phyloP scores from a whole-genome alignment of 1,140 invertebrate species.

The Orius insidiosus region DNA sequence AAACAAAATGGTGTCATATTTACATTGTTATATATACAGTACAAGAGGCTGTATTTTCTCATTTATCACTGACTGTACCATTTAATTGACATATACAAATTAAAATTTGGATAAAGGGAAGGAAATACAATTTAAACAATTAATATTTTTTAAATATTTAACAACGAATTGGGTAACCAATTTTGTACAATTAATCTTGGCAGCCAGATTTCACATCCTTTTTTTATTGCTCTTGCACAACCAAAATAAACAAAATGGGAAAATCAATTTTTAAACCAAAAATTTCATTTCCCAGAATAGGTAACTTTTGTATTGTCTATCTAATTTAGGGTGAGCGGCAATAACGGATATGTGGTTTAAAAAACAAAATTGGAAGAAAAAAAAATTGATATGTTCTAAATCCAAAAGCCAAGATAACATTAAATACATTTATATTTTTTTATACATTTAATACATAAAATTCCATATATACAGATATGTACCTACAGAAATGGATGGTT shows the following conservation, averaged over 20 bases:
- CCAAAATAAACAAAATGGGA: slow-evolving; percentile 6
- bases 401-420: slow-evolving; percentile 6
- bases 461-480: neutral
- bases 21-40: slow-evolving; percentile 21
- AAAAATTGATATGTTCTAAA: slow-evolving; percentile 11
- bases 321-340: slow-evolving; percentile 13
- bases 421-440: slow-evolving; percentile 1
- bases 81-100: slow-evolving; percentile 17
- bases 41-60: slow-evolving; percentile 18
- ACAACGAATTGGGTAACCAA: no score
- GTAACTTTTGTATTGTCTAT: slow-evolving; percentile 1
- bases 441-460: slow-evolving; percentile 1
- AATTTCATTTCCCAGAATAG: neutral
- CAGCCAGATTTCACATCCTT: slow-evolving; percentile 14
- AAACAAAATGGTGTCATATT: slow-evolving; percentile 23
- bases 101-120: no score
- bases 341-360: slow-evolving; percentile 9
- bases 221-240: slow-evolving; percentile 17
- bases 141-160: no score
- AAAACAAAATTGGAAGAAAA: neutral
- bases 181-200: slow-evolving; percentile 11
- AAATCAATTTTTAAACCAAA: neutral
- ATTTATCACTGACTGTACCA: slow-evolving; percentile 9
- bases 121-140: neutral
- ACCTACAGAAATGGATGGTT: no score